These are phyloP conservation scores for Oncorhynchus kisutch DNA, from an alignment of 2,113 vertebrate genomes.

Conservation along the genomic window DNA sequence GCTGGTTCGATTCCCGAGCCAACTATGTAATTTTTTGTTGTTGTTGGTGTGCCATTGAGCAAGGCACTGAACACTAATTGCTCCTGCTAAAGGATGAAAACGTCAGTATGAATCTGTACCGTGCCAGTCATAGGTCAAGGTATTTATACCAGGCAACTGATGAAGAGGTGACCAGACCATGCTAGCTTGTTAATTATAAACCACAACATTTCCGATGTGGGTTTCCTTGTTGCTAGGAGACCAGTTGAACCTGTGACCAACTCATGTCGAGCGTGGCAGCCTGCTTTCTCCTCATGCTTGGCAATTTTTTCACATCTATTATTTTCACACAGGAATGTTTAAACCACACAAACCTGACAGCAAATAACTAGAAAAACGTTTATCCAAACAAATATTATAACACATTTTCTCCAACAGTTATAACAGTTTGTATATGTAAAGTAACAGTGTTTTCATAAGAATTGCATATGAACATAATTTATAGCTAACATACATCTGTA, in stretches of 20 bases:
- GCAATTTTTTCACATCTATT: too few relatives aligned
- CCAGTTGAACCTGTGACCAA: background rate
- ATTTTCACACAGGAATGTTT: background rate
- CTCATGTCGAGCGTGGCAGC: background rate
- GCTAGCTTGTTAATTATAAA: slow-evolving; percentile 6
- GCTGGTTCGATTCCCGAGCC: too few relatives aligned
- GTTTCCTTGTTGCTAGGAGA: slow-evolving; percentile 1
- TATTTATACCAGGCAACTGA: too few relatives aligned
- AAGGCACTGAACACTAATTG: too few relatives aligned
- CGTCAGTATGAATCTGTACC: too few relatives aligned
- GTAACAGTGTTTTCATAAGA: too few relatives aligned
- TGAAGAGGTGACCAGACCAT: background rate
- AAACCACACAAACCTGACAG: background rate
- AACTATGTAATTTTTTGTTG: too few relatives aligned
- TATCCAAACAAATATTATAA: too few relatives aligned
- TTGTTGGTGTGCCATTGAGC: too few relatives aligned
- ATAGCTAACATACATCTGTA: background rate
- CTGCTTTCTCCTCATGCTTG: background rate
- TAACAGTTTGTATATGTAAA: background rate
- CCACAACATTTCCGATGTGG: background rate
- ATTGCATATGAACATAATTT: background rate
- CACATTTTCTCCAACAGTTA: too few relatives aligned
- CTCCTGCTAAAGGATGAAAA: too few relatives aligned
- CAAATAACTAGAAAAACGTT: background rate
- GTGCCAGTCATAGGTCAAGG: too few relatives aligned